A percentile compares a stretch with the other conserved stretches of the same genome.
Conservation (phyloP, 2,797 vertebrate genomes). For the Microtus obscurus region DNA sequence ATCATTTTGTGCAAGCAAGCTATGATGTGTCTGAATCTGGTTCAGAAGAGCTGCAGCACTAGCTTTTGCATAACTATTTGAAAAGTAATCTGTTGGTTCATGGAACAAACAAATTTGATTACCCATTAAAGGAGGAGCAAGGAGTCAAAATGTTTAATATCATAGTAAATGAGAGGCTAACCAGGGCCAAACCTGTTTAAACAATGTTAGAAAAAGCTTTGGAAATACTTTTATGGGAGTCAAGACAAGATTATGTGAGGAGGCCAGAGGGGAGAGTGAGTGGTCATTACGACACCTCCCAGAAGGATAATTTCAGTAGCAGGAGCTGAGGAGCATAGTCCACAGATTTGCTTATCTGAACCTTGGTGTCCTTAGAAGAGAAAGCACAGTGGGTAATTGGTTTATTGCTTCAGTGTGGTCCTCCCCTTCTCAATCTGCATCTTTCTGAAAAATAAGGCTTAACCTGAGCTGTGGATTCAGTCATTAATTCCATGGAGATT, state of each 20-base stretch:
- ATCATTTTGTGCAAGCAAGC: background rate
- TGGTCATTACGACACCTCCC: background rate
- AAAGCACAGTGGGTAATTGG: background rate
- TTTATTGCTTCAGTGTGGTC: background rate
- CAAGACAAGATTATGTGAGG: background rate
- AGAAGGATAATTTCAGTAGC: background rate
- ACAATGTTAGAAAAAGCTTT: background rate
- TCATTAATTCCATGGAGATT: background rate
- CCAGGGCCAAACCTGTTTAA: background rate
- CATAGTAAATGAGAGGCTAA: background rate
- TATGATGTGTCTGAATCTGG: background rate
- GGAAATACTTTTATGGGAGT: background rate
- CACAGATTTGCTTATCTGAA: background rate
- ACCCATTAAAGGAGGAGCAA: background rate
- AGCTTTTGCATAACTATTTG: background rate
- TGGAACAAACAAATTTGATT: background rate
- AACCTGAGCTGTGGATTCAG: background rate
- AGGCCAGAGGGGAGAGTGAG: background rate
- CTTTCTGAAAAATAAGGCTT: background rate
- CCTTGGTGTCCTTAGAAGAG: background rate
- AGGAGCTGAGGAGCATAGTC: background rate
- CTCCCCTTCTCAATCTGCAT: background rate
- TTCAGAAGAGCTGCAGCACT: background rate
- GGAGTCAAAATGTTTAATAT: background rate
- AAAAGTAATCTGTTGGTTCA: background rate